These are phyloP conservation scores for Palloptera scutellata DNA, from an alignment of 2,888 invertebrate genomes.

Conservation along the genomic window DNA sequence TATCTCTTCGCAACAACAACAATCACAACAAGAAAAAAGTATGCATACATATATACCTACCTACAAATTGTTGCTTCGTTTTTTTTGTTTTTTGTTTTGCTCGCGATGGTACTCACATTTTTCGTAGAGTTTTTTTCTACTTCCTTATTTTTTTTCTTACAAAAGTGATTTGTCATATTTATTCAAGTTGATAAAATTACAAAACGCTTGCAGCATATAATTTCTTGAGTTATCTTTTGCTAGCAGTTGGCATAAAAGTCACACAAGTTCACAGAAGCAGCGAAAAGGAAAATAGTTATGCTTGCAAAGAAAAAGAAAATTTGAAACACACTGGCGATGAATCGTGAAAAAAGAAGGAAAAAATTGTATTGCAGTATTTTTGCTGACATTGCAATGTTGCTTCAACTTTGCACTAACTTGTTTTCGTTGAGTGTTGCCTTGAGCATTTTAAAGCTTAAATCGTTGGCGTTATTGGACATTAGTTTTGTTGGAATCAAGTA, in stretches of 20 bases:
- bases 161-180: slow-evolving; percentile 58
- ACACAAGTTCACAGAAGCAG: not conserved
- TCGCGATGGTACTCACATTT: slow-evolving; percentile 29
- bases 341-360: not conserved
- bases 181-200: slow-evolving; percentile 59
- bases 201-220: slow-evolving; percentile 43
- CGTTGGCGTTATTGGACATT: no score
- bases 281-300: not conserved
- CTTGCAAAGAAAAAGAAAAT: not conserved
- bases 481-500: no score
- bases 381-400: no score
- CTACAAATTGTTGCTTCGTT: slow-evolving; percentile 20
- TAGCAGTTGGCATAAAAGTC: slow-evolving; percentile 15
- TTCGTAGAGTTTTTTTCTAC: slow-evolving; percentile 30
- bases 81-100: slow-evolving; percentile 35
- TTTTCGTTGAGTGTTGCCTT: no score
- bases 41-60: no score
- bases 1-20: no score
- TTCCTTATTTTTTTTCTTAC: slow-evolving; percentile 39
- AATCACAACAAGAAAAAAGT: no score
- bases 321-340: not conserved
- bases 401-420: no score
- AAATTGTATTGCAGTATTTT: not conserved
- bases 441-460: no score
- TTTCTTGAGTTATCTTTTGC: slow-evolving; percentile 31